Conservation (phyloP, 2,113 vertebrate species). For the Eulacestoma nigropectus region DNA sequence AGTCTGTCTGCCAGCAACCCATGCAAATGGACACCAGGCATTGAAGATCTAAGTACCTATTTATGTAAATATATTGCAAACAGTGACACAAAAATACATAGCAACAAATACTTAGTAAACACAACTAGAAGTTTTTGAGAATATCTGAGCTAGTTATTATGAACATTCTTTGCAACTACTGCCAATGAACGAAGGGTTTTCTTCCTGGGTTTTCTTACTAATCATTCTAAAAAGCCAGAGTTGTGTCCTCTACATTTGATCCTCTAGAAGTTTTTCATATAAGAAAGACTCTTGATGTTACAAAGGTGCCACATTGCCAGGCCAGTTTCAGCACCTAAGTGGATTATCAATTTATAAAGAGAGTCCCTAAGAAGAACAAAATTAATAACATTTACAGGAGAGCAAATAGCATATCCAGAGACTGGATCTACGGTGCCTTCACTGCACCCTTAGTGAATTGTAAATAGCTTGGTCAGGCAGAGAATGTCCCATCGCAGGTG, state of each 20-base stretch:
- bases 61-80: slow-evolving; percentile 29
- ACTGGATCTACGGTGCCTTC: background rate
- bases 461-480: background rate
- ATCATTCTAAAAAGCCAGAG: background rate
- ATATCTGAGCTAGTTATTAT: background rate
- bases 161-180: background rate
- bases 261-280: background rate
- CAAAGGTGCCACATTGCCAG: background rate
- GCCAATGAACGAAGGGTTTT: background rate
- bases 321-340: background rate
- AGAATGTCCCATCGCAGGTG: background rate
- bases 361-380: background rate
- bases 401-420: background rate
- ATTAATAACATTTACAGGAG: background rate
- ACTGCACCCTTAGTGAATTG: background rate
- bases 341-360: background rate
- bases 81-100: background rate
- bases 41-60: background rate
- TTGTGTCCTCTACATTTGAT: background rate
- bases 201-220: background rate
- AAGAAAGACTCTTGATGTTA: background rate
- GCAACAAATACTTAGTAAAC: background rate
- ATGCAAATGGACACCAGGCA: background rate
- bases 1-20: background rate
- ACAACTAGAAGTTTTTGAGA: background rate